Base-by-base conservation (phyloP, 2,888 invertebrate genomes). In the Melanchra persicariae region DNA sequence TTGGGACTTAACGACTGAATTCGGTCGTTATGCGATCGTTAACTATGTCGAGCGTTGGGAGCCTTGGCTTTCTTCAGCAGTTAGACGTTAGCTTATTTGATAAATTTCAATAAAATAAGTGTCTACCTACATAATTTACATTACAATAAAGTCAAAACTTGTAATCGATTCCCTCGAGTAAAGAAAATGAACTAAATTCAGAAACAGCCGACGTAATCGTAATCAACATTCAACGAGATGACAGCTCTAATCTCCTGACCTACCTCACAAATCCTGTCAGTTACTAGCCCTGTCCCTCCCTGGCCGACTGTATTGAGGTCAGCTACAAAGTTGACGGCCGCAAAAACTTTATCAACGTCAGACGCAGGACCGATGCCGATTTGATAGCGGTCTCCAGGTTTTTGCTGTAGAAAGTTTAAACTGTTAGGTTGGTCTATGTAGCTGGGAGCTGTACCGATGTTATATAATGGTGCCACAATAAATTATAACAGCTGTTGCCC, bases 341-440 rank as follows among this genome's bases (percentile, higher is more conserved):
- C 65, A 76, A 73, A 74, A 85, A 83, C 57, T 79, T 79, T 71
- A 60, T 72, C 82, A 84, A 83, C 70, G 85, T 83, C 83, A 79
- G 59, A 47, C 30, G 45, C 83, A 83, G 72, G 10, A 59, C 47
- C 57, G 22, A 59, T 61, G 51, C 12, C 70, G 61, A 60, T 77
- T 79, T 85, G 76, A 74, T 73, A 67, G 62, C 72, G 74, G 66
- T 77, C 66, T 52, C 34, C 4, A 61, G 58, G 64, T 83, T 70
- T 72, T 74, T 81, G 64, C 47, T 67, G 22, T 7, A 7, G 49
- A n/a, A 30, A 49, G 62, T 68, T 70, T 30, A 17, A 43, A 30
- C 6, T 8, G 22, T 59, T 24, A 34, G 47, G 19, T 43, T 57
- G 37, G 19, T 51, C 8, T n/a, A 9, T 10, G 6, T 43, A 24